Base-by-base conservation (phyloP, 1,140 invertebrate genomes). In the Helicoverpa zea region DNA sequence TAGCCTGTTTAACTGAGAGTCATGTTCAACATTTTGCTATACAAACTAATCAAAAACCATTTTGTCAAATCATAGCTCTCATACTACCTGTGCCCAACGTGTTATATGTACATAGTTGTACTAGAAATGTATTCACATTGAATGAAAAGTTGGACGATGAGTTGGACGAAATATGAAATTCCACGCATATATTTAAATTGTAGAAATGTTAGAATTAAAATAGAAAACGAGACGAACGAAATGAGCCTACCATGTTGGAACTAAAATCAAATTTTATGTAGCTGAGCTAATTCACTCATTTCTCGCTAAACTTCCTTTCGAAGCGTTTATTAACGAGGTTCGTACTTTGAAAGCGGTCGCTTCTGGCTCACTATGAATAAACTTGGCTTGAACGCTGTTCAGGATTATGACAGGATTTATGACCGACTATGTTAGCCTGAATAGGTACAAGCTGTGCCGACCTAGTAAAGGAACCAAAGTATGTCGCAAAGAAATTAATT, bases 361-460 rank as follows among this genome's bases (percentile, higher is more conserved):
- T 73, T 73, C 70, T 56, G 18, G 18, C 35, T 73, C 30, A 73
- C 52, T 73, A 43, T 10, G 70, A 73, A 58, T 58, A 35, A 73
- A 73, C 52, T 73, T 30, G 13, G 30, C 70, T 56, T 35, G 23
- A 23, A 2, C 23, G 70, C 59, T 29, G 13, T 73, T 14, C 14
- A n/a, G 30, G 52, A 56, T 73, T 73, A 74, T 74, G 30, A 58
- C 72, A 54, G 72, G 54, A 59, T 74, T 74, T 74, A 74, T 72
- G 35, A 14, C 68, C 49, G 10, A 54, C 47, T 30, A n/a, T 12
- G 43, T 51, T 49, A 74, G 29, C 54, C 72, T 35, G 63, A 64
- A 64, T 16, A 68, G 43, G 61, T 66, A 11, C 35, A 0, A 35
- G 35, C 35, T 7, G 35, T 35, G 35, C 30, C n/a, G 14, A 16